Percentiles rank a stretch among this genome's conserved stretches.
phyloP scores from a whole-genome alignment of 2,888 invertebrate species.

The Noctua fimbriata region DNA sequence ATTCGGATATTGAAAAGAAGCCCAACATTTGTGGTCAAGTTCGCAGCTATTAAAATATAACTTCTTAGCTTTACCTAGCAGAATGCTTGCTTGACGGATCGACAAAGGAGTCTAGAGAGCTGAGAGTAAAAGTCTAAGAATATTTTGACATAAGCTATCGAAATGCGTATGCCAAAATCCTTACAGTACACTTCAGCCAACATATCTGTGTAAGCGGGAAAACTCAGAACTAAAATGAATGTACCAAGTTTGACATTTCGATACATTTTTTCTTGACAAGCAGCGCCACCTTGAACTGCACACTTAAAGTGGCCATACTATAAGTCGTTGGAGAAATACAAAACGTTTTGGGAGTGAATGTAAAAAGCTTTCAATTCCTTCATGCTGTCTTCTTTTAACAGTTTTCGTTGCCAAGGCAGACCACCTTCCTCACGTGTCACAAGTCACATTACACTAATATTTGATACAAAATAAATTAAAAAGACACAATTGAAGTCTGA shows the following conservation, averaged over 20 bases:
- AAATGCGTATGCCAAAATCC: no score
- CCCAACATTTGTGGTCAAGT: no score
- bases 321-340: not conserved
- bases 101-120: no score
- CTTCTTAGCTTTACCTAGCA: no score
- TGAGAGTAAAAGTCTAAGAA: no score
- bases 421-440: not conserved
- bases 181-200: no score
- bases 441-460: not conserved
- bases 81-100: no score
- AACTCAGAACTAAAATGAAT: not conserved
- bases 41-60: no score
- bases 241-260: not conserved
- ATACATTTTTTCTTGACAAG: not conserved
- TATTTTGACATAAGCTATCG: no score
- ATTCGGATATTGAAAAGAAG: no score
- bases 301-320: not conserved
- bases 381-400: not conserved
- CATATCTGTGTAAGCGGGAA: no score
- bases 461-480: conserved; percentile 26
- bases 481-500: conserved; percentile 28
- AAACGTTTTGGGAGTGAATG: not conserved
- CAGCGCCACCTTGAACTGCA: not conserved
- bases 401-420: not conserved
- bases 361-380: not conserved